Evolutionary conservation across 2,888 invertebrate species (phyloP).

Genomic region (Electrophaes corylata): DNA sequence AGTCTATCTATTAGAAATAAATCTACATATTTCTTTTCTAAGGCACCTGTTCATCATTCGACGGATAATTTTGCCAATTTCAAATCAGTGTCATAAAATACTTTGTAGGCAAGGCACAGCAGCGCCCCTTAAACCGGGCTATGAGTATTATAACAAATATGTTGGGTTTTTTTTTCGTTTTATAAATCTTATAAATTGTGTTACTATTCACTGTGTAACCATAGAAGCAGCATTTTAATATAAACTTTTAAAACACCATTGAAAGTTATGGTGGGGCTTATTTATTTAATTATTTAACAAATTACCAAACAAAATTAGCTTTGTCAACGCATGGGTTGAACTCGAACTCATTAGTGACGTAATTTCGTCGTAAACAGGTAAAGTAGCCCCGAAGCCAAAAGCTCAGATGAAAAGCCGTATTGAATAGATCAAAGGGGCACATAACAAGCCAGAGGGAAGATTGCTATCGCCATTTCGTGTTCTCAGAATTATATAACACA

Average conservation of each 20-base stretch:
- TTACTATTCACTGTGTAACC: not conserved
- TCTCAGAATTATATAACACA: constrained; percentile 6
- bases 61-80: too few species aligned
- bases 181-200: not conserved
- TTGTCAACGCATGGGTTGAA: not conserved
- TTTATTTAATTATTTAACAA: not conserved
- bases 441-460: constrained; percentile 4
- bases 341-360: not conserved
- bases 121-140: too few species aligned
- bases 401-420: not conserved
- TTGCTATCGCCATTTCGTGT: constrained; percentile 4
- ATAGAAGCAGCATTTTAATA: not conserved
- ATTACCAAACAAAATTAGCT: not conserved
- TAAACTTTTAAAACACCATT: not conserved
- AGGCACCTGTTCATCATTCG: too few species aligned
- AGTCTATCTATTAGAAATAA: too few species aligned
- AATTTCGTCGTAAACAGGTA: constrained; percentile 6
- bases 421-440: constrained; percentile 8
- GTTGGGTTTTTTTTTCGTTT: too few species aligned
- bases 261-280: not conserved
- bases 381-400: not conserved
- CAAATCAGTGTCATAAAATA: too few species aligned
- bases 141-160: too few species aligned
- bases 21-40: too few species aligned
- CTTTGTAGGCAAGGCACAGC: too few species aligned